Evolutionary conservation across 2,113 vertebrate genomes (phyloP), one percentile per base, ranked within the genome.

Genomic region (Tympanuchus pallidicinctus): DNA sequence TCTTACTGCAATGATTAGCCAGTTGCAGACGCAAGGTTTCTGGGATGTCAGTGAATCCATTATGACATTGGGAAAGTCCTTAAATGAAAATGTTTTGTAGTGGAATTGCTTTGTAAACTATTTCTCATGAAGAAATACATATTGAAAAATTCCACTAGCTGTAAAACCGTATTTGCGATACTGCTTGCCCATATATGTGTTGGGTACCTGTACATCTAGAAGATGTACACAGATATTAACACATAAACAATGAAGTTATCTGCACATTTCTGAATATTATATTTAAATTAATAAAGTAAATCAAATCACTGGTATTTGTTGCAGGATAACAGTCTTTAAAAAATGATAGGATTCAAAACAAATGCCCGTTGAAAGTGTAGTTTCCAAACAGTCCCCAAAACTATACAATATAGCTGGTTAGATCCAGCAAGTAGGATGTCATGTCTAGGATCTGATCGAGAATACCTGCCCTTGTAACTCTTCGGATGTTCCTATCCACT

Each of bases 331-430:
- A 98, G 97, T 98, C 97, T 97, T 96, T 97, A 94, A 90, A 88
- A 96, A 97, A 98, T 79, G 96, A 97, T 94, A 98, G 94, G 96
- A 94, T 97, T 96, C 93, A 96, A 98, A 98, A 97, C 96, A 98
- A 98, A 98, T 98, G 98, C 98, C 98, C 98, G 90, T 86, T 95
- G 87, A 94, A 97, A 97, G 96, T 89, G 96, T 92, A 97, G 94
- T 92, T 97, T 95, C 96, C 95, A 96, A 96, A 97, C 17, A 95
- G 98, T 98, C 96, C 97, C 95, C 93, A 95, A 88, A 97, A 98
- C 98, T 99, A 99, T 98, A 99, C 99, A 94, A 99, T 99, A 74
- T 99, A 99, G 97, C 98, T 99, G 97, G 99, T 99, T 96, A 99
- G 98, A 96, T 99, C 99, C 95, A 99, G 98, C 98, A 99, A 98